Conservation (phyloP, 2,113 vertebrate species). For the Cyrtonyx montezumae region DNA sequence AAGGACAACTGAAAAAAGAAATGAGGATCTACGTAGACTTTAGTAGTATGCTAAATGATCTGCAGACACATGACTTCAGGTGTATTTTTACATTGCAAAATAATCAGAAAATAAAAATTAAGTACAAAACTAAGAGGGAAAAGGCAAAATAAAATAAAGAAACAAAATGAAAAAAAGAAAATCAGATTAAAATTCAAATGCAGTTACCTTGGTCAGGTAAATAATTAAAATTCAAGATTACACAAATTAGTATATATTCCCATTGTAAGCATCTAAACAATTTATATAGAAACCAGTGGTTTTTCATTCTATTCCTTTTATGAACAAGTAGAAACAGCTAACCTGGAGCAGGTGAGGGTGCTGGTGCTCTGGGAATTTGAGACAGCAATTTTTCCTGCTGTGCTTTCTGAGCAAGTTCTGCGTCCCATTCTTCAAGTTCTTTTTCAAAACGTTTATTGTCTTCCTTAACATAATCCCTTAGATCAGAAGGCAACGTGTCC, state of each 20-base stretch:
- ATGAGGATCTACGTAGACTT: background rate
- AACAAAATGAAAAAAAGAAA: background rate
- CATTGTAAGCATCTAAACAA: background rate
- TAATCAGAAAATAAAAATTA: background rate
- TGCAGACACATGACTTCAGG: background rate
- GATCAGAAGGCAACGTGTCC: slow-evolving; percentile 92
- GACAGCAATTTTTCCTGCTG: slow-evolving; percentile 89
- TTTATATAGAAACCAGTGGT: background rate
- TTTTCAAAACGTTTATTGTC: slow-evolving; percentile 93
- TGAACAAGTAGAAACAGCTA: slow-evolving; percentile 7
- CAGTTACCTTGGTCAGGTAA: background rate
- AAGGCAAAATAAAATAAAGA: background rate
- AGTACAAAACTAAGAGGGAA: background rate
- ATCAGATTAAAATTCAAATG: background rate
- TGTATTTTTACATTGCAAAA: background rate
- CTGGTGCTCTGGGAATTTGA: slow-evolving; percentile 75
- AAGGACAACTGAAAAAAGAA: background rate
- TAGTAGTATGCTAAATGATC: background rate
- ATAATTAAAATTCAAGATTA: background rate
- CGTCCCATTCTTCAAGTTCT: slow-evolving; percentile 93
- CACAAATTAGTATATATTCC: background rate
- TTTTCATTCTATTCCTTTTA: background rate
- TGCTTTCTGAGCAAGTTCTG: slow-evolving; percentile 86
- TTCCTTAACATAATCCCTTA: slow-evolving; percentile 92
- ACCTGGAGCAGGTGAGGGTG: slow-evolving; percentile 80